Conservation (phyloP, 2,113 vertebrate genomes). For the Machaerirhynchus nigripectus region DNA sequence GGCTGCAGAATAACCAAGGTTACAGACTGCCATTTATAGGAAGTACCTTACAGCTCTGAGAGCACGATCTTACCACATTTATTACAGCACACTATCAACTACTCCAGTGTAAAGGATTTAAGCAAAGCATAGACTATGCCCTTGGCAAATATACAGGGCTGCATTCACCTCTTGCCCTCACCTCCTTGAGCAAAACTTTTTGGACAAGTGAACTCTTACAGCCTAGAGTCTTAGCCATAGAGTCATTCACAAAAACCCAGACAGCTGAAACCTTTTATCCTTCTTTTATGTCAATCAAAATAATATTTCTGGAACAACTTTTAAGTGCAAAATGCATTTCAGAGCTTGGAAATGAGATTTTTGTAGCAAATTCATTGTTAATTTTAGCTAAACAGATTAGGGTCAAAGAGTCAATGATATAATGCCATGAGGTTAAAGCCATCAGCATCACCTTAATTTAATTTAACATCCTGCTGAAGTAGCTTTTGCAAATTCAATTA, state of each 20-base stretch:
- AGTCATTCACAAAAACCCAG: background rate
- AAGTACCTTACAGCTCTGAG: background rate
- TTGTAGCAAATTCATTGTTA: background rate
- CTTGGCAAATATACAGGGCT: background rate
- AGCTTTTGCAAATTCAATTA: conserved; percentile 15
- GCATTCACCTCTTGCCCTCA: background rate
- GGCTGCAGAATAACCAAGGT: background rate
- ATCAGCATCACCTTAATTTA: background rate
- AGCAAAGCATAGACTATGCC: background rate
- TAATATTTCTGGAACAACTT: background rate
- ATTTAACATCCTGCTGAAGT: background rate
- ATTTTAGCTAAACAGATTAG: background rate
- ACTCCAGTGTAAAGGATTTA: background rate
- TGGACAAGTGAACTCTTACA: background rate
- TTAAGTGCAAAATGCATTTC: background rate
- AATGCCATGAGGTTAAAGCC: background rate
- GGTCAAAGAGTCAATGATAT: background rate
- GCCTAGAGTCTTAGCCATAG: background rate
- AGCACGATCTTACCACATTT: background rate
- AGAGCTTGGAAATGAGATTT: background rate
- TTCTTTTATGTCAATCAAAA: background rate
- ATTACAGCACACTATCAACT: background rate
- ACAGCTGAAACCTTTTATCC: background rate
- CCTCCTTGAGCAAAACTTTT: background rate
- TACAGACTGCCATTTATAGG: background rate